Conservation (phyloP, 2,888 invertebrate genomes). For the Eilema sororculum region DNA sequence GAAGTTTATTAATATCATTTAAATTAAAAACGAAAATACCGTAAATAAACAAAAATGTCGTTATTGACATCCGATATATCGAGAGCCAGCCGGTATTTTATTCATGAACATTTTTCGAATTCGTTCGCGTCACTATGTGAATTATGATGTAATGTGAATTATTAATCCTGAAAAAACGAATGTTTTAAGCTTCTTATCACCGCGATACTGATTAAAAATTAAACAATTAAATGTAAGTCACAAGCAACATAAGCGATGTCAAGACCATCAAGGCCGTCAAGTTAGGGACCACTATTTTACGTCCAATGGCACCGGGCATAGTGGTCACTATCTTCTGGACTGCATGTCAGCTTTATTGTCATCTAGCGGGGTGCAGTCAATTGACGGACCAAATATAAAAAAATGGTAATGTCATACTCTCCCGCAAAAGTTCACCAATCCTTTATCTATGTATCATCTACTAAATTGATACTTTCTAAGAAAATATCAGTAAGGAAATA, state of each 20-base stretch:
- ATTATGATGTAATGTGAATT: too few relatives aligned
- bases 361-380: too few relatives aligned
- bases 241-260: neutral
- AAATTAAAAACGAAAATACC: conserved; percentile 11
- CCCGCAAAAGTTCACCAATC: too few relatives aligned
- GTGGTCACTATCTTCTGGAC: too few relatives aligned
- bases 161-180: conserved; percentile 37
- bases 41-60: conserved; percentile 19
- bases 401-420: too few relatives aligned
- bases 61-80: conserved; percentile 20
- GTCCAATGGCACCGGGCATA: too few relatives aligned
- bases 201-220: neutral
- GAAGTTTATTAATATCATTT: neutral
- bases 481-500: neutral
- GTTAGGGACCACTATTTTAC: too few relatives aligned
- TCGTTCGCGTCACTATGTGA: too few relatives aligned
- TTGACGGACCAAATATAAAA: too few relatives aligned
- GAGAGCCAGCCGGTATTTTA: conserved; percentile 32
- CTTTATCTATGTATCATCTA: neutral
- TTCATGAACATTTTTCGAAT: conserved; percentile 48
- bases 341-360: too few relatives aligned
- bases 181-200: conserved; percentile 7
- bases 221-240: neutral
- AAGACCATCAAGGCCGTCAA: too few relatives aligned
- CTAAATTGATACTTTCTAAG: neutral